A percentile compares a stretch with the other conserved stretches of the same genome.
Conservation (phyloP, 2,888 invertebrate genomes). For the Dicyrtomina minuta region DNA sequence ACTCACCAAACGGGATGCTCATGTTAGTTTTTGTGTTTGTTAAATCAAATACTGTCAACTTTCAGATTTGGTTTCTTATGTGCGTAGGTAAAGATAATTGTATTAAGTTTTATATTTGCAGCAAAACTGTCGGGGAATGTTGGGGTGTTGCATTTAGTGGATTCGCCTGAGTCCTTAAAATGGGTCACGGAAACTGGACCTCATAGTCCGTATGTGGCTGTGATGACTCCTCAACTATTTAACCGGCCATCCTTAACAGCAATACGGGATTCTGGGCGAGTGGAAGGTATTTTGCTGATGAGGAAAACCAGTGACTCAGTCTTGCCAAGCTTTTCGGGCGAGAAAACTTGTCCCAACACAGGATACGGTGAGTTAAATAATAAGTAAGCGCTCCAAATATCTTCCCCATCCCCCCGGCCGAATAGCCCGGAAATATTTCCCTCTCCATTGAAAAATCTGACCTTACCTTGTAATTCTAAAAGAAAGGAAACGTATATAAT, state of each 20-base stretch:
- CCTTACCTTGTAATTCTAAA: no score
- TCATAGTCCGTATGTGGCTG: slow-evolving; percentile 78
- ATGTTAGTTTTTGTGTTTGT: slow-evolving; percentile 65
- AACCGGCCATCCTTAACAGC: slow-evolving; percentile 58
- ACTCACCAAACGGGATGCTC: slow-evolving; percentile 94
- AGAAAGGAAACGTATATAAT: no score
- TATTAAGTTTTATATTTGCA: slow-evolving; percentile 56
- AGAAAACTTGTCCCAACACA: slow-evolving; percentile 80
- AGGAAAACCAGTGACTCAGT: slow-evolving; percentile 51
- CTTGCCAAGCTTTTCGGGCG: slow-evolving; percentile 60
- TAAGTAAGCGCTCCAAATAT: background rate
- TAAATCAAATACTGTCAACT: background rate
- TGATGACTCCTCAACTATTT: slow-evolving; percentile 68
- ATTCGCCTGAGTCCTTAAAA: slow-evolving; percentile 61
- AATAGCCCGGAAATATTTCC: no score
- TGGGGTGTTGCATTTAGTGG: slow-evolving; percentile 77
- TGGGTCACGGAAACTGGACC: slow-evolving; percentile 71
- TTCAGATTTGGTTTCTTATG: background rate
- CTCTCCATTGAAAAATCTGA: no score
- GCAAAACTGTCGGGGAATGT: slow-evolving; percentile 76
- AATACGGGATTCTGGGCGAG: slow-evolving; percentile 57
- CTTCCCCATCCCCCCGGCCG: background rate
- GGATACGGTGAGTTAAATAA: slow-evolving; percentile 62
- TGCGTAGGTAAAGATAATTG: slow-evolving; percentile 31
- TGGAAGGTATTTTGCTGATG: slow-evolving; percentile 59